A percentile compares a stretch with the other conserved stretches of the same genome.
Evolutionary conservation across 2,888 invertebrate genomes (phyloP).

Genomic region (Sabatieria punctata): DNA sequence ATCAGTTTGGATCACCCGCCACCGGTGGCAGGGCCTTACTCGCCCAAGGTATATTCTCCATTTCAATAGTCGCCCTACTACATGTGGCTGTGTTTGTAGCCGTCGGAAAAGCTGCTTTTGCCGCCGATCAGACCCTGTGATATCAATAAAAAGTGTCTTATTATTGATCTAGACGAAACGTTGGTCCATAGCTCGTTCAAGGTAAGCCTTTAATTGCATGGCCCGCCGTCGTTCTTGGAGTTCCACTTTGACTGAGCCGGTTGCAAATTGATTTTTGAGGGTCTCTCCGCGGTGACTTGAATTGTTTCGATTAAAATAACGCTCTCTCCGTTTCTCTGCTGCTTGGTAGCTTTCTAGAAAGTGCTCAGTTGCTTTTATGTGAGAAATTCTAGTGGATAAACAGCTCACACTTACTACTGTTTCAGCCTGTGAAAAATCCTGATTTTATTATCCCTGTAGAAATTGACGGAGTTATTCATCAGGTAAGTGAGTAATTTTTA

Average conservation of each 20-base stretch:
- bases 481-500: conserved; percentile 36
- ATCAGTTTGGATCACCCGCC: conserved; percentile 21
- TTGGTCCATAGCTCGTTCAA: conserved; percentile 99
- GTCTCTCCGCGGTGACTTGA: not conserved
- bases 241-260: too few species aligned
- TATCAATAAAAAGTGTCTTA: conserved; percentile 95
- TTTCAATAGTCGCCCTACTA: not conserved
- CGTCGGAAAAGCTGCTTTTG: conserved; percentile 47
- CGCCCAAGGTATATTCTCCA: conserved; percentile 15
- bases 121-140: conserved; percentile 79
- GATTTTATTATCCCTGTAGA: conserved; percentile 99
- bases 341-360: not conserved
- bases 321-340: not conserved
- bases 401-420: too few species aligned
- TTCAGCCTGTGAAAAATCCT: conserved; percentile 94
- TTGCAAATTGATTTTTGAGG: conserved; percentile 1
- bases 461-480: conserved; percentile 96
- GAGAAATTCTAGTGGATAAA: not conserved
- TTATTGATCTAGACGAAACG: conserved; percentile 98
- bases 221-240: too few species aligned
- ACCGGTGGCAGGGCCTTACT: conserved; percentile 15
- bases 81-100: conserved; percentile 7
- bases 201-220: conserved; percentile 49
- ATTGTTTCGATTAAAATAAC: not conserved
- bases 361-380: conserved; percentile 9